A percentile compares a stretch with the other conserved stretches of the same genome.
Conservation (phyloP, 2,113 vertebrate species). For the Odocoileus hemionus region DNA sequence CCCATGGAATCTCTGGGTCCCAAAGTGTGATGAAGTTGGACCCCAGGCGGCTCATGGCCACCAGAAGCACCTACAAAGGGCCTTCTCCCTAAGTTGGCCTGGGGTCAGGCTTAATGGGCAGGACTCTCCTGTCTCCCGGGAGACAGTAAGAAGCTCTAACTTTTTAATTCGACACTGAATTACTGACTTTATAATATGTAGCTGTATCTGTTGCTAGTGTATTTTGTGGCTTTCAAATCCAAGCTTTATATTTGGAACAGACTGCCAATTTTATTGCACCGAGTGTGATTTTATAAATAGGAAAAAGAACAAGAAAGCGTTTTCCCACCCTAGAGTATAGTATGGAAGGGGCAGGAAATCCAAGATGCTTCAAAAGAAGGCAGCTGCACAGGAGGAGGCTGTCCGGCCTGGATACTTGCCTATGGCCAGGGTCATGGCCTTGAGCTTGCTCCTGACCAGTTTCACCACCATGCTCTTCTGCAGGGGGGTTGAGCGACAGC, state of each 20-base stretch:
- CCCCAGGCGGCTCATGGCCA: background rate
- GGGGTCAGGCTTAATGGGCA: fast-evolving
- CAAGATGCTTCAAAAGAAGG: background rate
- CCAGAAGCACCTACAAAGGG: background rate
- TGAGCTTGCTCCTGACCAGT: slow-evolving; percentile 95
- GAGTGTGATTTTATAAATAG: background rate
- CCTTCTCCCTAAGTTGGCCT: background rate
- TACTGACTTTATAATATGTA: too few relatives aligned
- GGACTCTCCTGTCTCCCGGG: background rate
- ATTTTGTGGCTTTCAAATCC: background rate
- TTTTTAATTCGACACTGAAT: background rate
- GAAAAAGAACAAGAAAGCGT: background rate
- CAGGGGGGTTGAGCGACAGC: slow-evolving; percentile 94
- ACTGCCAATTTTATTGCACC: background rate
- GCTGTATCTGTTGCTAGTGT: background rate
- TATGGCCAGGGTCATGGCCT: slow-evolving; percentile 97
- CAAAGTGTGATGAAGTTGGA: background rate
- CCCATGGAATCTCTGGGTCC: background rate
- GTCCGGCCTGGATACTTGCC: slow-evolving; percentile 77
- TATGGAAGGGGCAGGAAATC: background rate
- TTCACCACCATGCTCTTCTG: slow-evolving; percentile 99
- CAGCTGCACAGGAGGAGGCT: background rate
- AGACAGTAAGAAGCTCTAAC: background rate
- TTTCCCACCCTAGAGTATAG: fast-evolving
- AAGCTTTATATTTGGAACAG: background rate